Conservation (phyloP, 2,797 vertebrate species). For the Channallabes apus region DNA sequence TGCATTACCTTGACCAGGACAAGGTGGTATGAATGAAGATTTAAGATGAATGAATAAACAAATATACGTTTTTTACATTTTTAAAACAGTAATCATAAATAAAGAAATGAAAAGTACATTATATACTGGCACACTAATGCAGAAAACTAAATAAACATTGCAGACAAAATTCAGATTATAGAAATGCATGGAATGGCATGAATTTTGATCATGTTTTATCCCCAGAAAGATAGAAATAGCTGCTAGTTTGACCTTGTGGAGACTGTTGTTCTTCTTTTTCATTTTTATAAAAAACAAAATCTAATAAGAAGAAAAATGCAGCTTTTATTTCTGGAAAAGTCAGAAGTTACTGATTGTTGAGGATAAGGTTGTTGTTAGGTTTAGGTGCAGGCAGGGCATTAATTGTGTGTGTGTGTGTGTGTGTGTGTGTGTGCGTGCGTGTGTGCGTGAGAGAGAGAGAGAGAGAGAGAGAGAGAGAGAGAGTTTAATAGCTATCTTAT, state of each 20-base stretch:
- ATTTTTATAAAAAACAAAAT: background rate
- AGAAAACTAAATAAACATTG: background rate
- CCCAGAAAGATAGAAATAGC: background rate
- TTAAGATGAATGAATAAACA: background rate
- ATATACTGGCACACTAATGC: too few species aligned
- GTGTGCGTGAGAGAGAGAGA: too few species aligned
- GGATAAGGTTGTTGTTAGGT: background rate
- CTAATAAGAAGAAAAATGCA: background rate
- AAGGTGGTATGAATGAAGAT: too few species aligned
- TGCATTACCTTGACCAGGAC: background rate
- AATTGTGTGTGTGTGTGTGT: background rate
- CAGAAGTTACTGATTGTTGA: background rate
- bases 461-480: background rate
- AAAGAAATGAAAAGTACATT: too few species aligned
- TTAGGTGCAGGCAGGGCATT: background rate
- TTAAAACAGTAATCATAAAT: too few species aligned
- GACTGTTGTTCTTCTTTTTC: background rate
- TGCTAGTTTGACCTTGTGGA: background rate
- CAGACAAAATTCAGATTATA: background rate
- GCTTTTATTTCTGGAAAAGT: background rate
- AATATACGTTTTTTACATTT: too few species aligned
- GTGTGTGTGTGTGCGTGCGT: conserved; percentile 1
- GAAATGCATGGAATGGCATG: background rate
- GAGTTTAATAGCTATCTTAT: background rate
- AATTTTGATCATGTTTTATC: background rate